Evolutionary conservation across 1,140 invertebrate genomes (phyloP).

Genomic region (Drosophila orosa): DNA sequence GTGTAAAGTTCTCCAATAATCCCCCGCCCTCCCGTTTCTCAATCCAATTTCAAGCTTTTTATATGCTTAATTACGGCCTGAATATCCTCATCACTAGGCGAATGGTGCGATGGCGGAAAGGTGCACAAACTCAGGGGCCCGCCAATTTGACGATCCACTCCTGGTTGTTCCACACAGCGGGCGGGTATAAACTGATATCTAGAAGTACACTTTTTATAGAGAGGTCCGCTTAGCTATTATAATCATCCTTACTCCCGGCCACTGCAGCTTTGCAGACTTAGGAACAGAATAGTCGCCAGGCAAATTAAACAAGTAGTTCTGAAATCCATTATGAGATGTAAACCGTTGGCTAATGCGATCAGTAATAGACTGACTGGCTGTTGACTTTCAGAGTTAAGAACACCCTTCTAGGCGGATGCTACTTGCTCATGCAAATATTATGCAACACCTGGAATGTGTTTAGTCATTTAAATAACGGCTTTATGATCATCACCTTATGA

Average conservation of each 20-base stretch:
- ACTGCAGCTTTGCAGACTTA: not conserved
- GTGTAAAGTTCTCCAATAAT: slow-evolving; percentile 56
- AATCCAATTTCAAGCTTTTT: slow-evolving; percentile 44
- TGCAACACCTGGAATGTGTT: slow-evolving; percentile 49
- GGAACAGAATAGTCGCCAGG: slow-evolving; percentile 12
- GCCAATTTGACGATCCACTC: slow-evolving; percentile 41
- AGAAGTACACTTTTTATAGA: not conserved
- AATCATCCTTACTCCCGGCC: slow-evolving; percentile 37
- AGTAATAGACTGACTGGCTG: slow-evolving; percentile 27
- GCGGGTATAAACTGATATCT: slow-evolving; percentile 61
- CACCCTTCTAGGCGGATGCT: slow-evolving; percentile 1
- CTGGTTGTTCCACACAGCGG: slow-evolving; percentile 45
- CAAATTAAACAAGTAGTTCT: slow-evolving; percentile 14
- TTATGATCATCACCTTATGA: slow-evolving; percentile 41
- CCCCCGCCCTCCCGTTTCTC: not conserved
- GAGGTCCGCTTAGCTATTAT: too few relatives aligned
- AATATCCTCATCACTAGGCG: slow-evolving; percentile 46
- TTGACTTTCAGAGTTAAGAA: slow-evolving; percentile 19
- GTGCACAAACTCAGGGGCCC: slow-evolving; percentile 53
- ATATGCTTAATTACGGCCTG: slow-evolving; percentile 59
- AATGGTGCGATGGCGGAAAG: slow-evolving; percentile 50
- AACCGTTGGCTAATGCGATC: slow-evolving; percentile 25
- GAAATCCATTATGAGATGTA: slow-evolving; percentile 29
- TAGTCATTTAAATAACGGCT: slow-evolving; percentile 45
- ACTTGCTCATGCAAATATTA: slow-evolving; percentile 54